A percentile compares a stretch with the other conserved stretches of the same genome.
Evolutionary conservation across 2,113 vertebrate genomes (phyloP).

Genomic region (Hirundichthys speculiger): DNA sequence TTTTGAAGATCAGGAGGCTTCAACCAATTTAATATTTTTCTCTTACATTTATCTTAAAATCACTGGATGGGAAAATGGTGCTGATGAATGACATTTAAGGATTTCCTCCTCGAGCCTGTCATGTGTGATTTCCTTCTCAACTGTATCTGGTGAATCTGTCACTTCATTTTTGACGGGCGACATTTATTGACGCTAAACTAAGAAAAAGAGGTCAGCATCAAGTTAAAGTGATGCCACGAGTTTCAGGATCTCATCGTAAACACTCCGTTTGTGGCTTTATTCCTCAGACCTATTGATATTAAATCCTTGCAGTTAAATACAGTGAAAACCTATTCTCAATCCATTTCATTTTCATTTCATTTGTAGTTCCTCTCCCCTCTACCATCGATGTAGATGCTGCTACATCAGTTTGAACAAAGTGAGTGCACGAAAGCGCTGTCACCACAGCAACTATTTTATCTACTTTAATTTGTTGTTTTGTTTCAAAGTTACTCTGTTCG

Average conservation of each 20-base stretch:
- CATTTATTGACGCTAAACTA: constrained; percentile 24
- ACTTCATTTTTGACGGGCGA: too few species aligned
- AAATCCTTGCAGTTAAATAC: constrained; percentile 42
- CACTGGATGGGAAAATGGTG: too few species aligned
- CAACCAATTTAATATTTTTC: too few species aligned
- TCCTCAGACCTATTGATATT: constrained; percentile 41
- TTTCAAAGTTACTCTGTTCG: constrained; percentile 32
- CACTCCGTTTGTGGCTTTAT: constrained; percentile 52
- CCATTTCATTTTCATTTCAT: not conserved
- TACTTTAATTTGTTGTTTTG: constrained; percentile 54
- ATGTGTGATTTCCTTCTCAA: too few species aligned
- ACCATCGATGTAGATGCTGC: constrained; percentile 1
- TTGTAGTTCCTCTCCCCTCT: constrained; percentile 9
- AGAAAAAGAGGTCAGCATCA: constrained; percentile 24
- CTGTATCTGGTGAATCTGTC: too few species aligned
- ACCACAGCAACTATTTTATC: constrained; percentile 34
- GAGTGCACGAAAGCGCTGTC: constrained; percentile 16
- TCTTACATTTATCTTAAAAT: too few species aligned
- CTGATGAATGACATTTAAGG: too few species aligned
- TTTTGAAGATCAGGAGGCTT: too few species aligned
- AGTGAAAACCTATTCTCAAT: constrained; percentile 13
- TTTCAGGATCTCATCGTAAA: constrained; percentile 66
- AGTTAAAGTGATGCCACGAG: constrained; percentile 25
- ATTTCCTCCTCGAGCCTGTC: too few species aligned
- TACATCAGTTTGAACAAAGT: constrained; percentile 14